These are phyloP conservation scores for Papio anubis DNA, from an alignment of 2,113 vertebrate genomes.

Conservation along the genomic window DNA sequence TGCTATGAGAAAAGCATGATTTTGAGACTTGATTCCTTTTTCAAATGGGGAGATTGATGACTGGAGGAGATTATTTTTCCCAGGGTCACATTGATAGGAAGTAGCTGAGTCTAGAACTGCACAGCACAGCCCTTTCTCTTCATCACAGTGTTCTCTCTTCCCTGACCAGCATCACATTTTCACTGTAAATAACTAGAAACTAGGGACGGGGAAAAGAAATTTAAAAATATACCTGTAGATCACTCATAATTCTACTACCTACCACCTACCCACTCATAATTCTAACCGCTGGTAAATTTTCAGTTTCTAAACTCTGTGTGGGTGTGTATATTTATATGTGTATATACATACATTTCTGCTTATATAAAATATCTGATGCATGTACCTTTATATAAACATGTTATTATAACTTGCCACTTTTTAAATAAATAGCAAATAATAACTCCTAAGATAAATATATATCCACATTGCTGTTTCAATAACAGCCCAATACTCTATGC, in stretches of 20 bases:
- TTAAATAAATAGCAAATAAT: neutral
- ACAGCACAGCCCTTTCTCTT: neutral
- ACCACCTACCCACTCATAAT: neutral
- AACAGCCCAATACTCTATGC: neutral
- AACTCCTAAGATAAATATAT: neutral
- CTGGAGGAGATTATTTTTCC: neutral
- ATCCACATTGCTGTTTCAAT: neutral
- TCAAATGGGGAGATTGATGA: neutral
- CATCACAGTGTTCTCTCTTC: neutral
- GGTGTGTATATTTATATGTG: neutral
- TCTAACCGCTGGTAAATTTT: neutral
- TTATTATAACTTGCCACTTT: neutral
- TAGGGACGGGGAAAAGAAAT: neutral
- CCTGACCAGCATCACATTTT: neutral
- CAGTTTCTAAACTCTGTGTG: neutral
- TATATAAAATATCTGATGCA: neutral
- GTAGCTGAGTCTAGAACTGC: rapidly evolving
- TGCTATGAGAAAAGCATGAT: neutral
- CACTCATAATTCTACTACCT: neutral
- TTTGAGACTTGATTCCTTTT: neutral
- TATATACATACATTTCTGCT: neutral
- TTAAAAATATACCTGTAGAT: neutral
- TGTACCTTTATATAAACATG: neutral
- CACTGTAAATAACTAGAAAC: neutral
- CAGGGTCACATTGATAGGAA: rapidly evolving